These are phyloP conservation scores for Limnephilus auricula DNA, from an alignment of 2,888 invertebrate genomes.

Conservation along the genomic window DNA sequence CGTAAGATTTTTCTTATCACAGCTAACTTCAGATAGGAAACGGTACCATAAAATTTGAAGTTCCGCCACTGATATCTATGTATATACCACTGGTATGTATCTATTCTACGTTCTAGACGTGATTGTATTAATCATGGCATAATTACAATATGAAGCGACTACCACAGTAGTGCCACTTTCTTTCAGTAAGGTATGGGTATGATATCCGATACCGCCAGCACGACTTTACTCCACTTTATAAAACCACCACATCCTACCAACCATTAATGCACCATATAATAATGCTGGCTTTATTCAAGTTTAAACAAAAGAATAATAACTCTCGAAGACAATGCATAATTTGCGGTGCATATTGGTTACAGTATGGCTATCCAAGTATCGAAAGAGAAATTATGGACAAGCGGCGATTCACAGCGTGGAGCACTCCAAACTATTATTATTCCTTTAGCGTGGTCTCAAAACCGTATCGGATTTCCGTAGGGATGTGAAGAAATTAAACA, in stretches of 20 bases:
- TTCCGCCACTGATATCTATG: neutral
- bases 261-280: neutral
- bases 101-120: neutral
- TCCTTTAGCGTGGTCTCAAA: neutral
- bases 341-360: neutral
- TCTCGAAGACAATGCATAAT: neutral
- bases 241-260: neutral
- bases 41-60: neutral
- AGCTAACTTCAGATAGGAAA: too few relatives aligned
- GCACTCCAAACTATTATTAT: neutral
- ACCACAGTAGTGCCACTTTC: conserved; percentile 11
- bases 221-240: conserved; percentile 37
- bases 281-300: neutral
- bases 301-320: neutral
- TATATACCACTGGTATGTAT: too few relatives aligned
- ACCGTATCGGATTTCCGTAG: neutral
- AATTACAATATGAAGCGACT: neutral
- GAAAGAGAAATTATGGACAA: neutral
- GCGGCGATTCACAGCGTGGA: neutral
- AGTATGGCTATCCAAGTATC: neutral
- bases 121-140: conserved; percentile 18
- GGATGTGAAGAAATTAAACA: neutral
- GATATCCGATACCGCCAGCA: conserved; percentile 37
- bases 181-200: neutral
- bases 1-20: too few relatives aligned